Base-by-base conservation (phyloP, 2,113 vertebrate genomes). In the Parus major region DNA sequence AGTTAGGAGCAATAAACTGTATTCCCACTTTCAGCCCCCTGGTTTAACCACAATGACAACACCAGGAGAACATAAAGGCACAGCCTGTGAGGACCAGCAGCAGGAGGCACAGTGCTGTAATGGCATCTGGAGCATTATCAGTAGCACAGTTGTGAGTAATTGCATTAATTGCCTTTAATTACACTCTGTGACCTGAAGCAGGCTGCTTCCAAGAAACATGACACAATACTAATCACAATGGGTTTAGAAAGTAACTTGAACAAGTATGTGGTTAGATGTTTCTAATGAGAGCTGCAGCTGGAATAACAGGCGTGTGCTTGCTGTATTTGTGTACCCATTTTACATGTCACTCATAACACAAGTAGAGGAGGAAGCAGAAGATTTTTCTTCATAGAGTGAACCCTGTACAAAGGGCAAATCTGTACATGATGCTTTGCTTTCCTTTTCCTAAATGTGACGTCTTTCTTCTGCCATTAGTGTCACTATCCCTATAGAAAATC, bases 121-220 rank as follows among this genome's bases (percentile, higher is more conserved):
- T 63, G 78, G 90, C 94, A 94, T 95, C 92, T 93, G 93, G 79
- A 96, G 65, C 55, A 86, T 94, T 94, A 86, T 75, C 65, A 83
- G 88, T 13, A 82, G 47, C 77, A 22, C 49, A 90, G 47, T 93
- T 92, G 86, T 70, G 84, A 96, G 81, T 96, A 97, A 97, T 97
- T 97, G 90, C 73, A 63, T 95, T 95, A 97, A 97, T 96, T 97
- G 95, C 86, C 80, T 96, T 94, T 96, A 97, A 96, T 97, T 97
- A 91, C 69, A 90, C 76, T 55, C 70, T 57, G 31, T 81, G 96
- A 97, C 92, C 95, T 71, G 71, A 94, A 94, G 90, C 61, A 80
- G 55, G 52, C 88, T 90, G 93, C 83, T 95, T 97, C 86, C 82
- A 91, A 95, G 94, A 89, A 92, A 82, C 68, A 76, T 33, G 77